Base-by-base conservation (phyloP, 2,797 vertebrate species). In the Dryobates pubescens region DNA sequence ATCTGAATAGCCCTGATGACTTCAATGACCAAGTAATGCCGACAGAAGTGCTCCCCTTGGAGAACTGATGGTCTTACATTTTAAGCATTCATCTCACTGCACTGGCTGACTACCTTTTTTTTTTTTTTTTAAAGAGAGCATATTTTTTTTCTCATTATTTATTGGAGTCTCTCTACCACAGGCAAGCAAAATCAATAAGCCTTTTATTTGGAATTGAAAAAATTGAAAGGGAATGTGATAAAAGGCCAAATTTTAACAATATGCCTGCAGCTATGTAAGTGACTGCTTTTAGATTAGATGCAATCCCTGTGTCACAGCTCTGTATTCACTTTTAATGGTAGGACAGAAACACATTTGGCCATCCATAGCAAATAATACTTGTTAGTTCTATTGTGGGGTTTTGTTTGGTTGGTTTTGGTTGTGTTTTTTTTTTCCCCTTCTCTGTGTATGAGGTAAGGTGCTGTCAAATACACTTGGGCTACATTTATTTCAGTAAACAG, bases 281-380 rank as follows among this genome's bases (percentile, higher is more conserved):
- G n/a, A 88, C 86, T 93, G 79, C 65, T 86, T 80, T 93, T 84
- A 95, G 94, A 94, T 94, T 69, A 93, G 54, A 87, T 75, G 36
- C 61, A 92, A 89, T 93, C 62, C 82, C 67, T 5, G 1, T 47
- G 74, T 89, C 83, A 62, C 71, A 76, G 76, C 14, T 93, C 85
- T 86, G 83, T 89, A 49, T 68, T 82, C 41, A 53, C 54, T 62
- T 89, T 63, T 86, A 84, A 78, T 74, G 47, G 29, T 91, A 69
- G 54, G 36, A 68, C 11, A 61, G 87, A 82, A 96, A 79, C 57
- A 54, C 32, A 69, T 93, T 94, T 92, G 65, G 45, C 93, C 71
- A 78, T 43, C 80, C n/a, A 51, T 78, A 62, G 89, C 75, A 92
- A 87, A 85, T 16, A 43, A 23, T 53, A 82, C 82, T 87, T 93